Conservation (phyloP, 2,888 invertebrate genomes). For the Erannis defoliaria region DNA sequence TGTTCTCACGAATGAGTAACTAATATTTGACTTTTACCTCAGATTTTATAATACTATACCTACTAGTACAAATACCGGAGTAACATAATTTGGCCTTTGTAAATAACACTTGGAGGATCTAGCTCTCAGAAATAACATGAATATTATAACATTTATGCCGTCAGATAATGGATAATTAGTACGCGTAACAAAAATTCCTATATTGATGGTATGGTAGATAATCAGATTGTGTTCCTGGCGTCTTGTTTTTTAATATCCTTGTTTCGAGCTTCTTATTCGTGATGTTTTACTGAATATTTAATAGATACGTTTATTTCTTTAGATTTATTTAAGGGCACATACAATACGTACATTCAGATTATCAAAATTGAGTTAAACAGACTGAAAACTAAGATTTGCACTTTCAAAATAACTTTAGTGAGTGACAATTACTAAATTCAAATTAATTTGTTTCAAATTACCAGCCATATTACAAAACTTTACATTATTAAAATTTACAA, state of each 20-base stretch:
- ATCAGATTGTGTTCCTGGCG: neutral
- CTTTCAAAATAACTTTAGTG: conserved; percentile 12
- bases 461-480: conserved; percentile 1
- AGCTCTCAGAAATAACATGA: no score
- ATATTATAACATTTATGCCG: no score
- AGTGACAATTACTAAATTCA: conserved; percentile 13
- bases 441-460: neutral
- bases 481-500: conserved; percentile 26
- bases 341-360: conserved; percentile 23
- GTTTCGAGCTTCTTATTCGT: neutral
- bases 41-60: no score
- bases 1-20: no score
- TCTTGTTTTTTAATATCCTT: neutral
- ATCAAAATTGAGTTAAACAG: conserved; percentile 4
- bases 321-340: conserved; percentile 12
- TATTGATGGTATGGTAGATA: neutral
- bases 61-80: no score
- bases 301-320: neutral
- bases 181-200: no score
- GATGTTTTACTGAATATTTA: neutral
- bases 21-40: no score
- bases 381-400: neutral
- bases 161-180: no score
- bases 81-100: no score
- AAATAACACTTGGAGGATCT: no score